Evolutionary conservation across 2,888 invertebrate species (phyloP).

Genomic region (Gandaritis pyraliata): DNA sequence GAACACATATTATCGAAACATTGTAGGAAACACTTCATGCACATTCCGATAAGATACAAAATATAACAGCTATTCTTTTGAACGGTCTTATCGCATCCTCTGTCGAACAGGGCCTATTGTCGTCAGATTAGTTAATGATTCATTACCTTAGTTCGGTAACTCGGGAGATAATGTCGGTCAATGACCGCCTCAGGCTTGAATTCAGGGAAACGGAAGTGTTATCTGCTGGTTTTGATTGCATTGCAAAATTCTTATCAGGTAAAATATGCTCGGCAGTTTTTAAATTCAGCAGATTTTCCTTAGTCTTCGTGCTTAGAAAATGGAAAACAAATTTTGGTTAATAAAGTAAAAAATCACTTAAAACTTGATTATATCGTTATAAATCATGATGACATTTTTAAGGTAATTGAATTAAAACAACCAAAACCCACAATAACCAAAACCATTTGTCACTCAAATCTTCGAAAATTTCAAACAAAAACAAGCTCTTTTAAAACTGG

Average conservation of each 20-base stretch:
- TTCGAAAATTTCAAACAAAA: conserved; percentile 35
- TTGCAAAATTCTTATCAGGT: conserved; percentile 24
- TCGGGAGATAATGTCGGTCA: conserved; percentile 45
- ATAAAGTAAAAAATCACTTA: background rate
- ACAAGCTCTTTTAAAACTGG: conserved; percentile 37
- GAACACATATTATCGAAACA: conserved; percentile 39
- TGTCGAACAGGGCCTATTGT: conserved; percentile 66
- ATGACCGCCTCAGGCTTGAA: conserved; percentile 35
- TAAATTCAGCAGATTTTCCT: background rate
- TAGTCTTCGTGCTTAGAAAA: background rate
- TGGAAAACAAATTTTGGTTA: background rate
- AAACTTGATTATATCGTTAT: conserved; percentile 7
- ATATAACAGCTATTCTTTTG: conserved; percentile 66
- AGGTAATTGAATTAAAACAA: conserved; percentile 15
- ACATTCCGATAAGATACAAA: conserved; percentile 60
- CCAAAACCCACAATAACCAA: conserved; percentile 10
- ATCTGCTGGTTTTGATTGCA: conserved; percentile 23
- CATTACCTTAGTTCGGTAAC: conserved; percentile 57
- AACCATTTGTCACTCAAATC: conserved; percentile 32
- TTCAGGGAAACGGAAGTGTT: conserved; percentile 37
- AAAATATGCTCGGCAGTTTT: conserved; percentile 5
- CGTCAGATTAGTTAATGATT: conserved; percentile 72
- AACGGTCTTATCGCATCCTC: conserved; percentile 73
- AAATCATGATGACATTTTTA: conserved; percentile 17
- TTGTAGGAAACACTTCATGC: conserved; percentile 42